Base-by-base conservation (phyloP, 2,113 vertebrate species). In the Antechinus flavipes region DNA sequence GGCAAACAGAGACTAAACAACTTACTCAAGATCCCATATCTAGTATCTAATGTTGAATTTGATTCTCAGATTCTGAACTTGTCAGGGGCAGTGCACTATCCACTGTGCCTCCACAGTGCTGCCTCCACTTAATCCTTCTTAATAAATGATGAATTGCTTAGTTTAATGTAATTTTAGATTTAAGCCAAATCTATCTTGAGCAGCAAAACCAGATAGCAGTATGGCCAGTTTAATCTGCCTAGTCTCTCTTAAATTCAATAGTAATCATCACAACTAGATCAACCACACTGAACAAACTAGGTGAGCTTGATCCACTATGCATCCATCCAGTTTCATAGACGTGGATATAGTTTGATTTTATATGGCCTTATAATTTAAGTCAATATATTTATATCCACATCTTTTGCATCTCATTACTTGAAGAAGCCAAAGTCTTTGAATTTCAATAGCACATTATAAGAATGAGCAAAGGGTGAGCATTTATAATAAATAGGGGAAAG, bases 401-500 rank as follows among this genome's bases (percentile, higher is more conserved):
- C 46, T n/a, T 53, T 68, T 94, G 47, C 35, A 61, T 56, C 46
- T 53, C 46, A 55, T 94, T 96, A 93, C 92, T 91, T 84, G 96
- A 93, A 97, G 12, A 2, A 94, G 93, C 93, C 46, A 54, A 91
- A 35, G 90, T 46, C 53, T 42, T 14, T 30, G 92, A 90, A 90
- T 92, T 96, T 96, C 94, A 92, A 1, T 90, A 92, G 1, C 93
- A 89, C 2, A 95, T 93, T 91, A 10, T 92, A 27, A 96, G 30
- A 89, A 10, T n/a, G 58, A 47, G 94, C 90, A 90, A 97, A 91
- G 23, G 26, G n/a, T 35, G 52, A 61, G 61, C 16, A 95, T 96
- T 97, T 42, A 93, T n/a, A 94, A 91, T 56, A 50, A 95, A 93
- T 6, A 94, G 91, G 89, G 56, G 56, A 91, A 92, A 94, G 30